phyloP scores from a whole-genome alignment of 2,888 invertebrate species.

The Dusona sp. region DNA sequence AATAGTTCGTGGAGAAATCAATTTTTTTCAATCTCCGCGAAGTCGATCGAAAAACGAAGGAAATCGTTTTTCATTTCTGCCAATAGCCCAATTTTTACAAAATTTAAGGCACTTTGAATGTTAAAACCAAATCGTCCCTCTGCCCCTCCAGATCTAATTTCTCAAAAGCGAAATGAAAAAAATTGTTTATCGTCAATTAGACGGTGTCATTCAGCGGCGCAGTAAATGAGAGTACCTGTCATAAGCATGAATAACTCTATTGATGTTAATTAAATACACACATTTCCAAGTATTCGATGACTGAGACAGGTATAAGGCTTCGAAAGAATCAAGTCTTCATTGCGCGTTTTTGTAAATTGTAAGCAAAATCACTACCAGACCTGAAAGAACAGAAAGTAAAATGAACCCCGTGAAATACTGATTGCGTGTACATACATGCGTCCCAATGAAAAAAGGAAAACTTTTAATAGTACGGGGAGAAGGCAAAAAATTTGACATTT shows the following conservation, averaged over 20 bases:
- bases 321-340: not conserved
- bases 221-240: too few relatives aligned
- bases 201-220: not conserved
- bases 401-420: slow-evolving; percentile 13
- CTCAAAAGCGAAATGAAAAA: not conserved
- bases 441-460: slow-evolving; percentile 11
- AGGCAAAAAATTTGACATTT: slow-evolving; percentile 13
- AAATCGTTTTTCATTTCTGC: too few relatives aligned
- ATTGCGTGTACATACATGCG: not conserved
- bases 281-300: not conserved
- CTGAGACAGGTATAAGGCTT: not conserved
- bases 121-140: too few relatives aligned
- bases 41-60: too few relatives aligned
- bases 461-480: slow-evolving; percentile 8
- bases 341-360: not conserved
- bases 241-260: not conserved
- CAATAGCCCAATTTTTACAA: too few relatives aligned
- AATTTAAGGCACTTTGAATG: too few relatives aligned
- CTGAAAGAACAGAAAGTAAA: not conserved
- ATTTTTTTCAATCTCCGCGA: too few relatives aligned
- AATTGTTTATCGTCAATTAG: not conserved
- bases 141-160: not conserved
- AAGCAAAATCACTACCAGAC: not conserved
- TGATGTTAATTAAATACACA: not conserved
- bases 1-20: too few relatives aligned